Base-by-base conservation (phyloP, 2,797 vertebrate species). In the Florisuga fusca region DNA sequence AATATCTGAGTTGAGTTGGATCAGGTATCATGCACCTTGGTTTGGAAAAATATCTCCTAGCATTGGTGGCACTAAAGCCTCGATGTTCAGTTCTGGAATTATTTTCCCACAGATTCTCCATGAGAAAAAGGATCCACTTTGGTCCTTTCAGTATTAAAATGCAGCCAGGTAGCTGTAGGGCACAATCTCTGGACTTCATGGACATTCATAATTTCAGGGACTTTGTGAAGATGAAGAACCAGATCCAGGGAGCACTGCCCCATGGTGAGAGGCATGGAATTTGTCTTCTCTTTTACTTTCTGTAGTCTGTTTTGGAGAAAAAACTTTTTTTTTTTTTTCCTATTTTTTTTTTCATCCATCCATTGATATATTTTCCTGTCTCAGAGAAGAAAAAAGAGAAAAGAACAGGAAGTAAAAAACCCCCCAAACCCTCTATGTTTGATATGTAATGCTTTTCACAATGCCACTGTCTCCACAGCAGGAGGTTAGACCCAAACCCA, bases 101-200 rank as follows among this genome's bases (percentile, higher is more conserved):
- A 1, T 22, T 69, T 41, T 81, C 4, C 13, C 12, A 31, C 18
- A 64, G 50, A 20, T 54, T 67, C 20, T 43, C 19, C 19, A 43
- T 29, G 0, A 64, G 15, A 1, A 50, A 31, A 78, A 78, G 1
- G 7, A 57, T 51, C 2, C 27, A 74, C 2, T 1, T 38, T 8
- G 2, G 5, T 14, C 15, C 41, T 72, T 58, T 16, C 23, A 14
- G 15, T 14, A 29, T 33, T 77, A 57, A 83, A 91, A 64, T 5
- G 83, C 26, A 90, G 7, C 2, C 18, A 64, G 45, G 5, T 25
- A 13, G n/a, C 33, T 9, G 16, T 17, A 29, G 9, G 8, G 34
- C 8, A 31, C 10, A 16, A 3, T 0, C 1, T 81, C 26, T 2
- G 2, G 7, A 4, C 12, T 61, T 62, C 34, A 25, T 0, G 19